Conservation (phyloP, 2,113 vertebrate species). For the Ovis canadensis region DNA sequence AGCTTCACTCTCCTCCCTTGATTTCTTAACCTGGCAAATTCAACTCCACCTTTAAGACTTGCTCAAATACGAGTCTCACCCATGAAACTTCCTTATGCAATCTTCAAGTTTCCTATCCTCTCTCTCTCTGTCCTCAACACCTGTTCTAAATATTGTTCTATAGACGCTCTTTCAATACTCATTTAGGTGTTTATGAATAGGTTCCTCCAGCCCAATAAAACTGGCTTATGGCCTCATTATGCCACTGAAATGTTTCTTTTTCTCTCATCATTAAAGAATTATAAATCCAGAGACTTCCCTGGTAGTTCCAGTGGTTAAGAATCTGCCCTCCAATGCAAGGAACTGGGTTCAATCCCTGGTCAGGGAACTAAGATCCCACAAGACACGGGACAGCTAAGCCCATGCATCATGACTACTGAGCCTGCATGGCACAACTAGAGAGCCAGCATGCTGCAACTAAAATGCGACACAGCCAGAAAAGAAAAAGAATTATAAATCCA, state of each 20-base stretch:
- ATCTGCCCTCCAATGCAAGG: neutral
- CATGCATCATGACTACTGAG: neutral
- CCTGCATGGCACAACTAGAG: neutral
- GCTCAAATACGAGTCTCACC: neutral
- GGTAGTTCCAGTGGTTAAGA: neutral
- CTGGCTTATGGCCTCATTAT: neutral
- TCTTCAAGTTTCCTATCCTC: neutral
- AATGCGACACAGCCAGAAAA: neutral
- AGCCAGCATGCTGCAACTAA: neutral
- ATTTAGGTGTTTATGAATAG: neutral
- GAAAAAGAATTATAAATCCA: neutral
- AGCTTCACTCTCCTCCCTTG: neutral
- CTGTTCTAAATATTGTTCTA: neutral
- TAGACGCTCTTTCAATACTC: neutral
- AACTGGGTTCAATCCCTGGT: neutral
- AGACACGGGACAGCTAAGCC: neutral
- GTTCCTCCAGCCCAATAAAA: neutral
- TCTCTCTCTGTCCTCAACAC: neutral
- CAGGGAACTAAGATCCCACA: neutral
- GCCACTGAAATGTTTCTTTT: neutral
- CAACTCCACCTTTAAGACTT: neutral
- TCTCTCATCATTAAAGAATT: neutral
- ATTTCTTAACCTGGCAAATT: neutral
- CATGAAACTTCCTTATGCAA: neutral
- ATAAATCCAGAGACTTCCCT: neutral